Conservation (phyloP, 2,888 invertebrate species). For the Chaitophorus viminalis region DNA sequence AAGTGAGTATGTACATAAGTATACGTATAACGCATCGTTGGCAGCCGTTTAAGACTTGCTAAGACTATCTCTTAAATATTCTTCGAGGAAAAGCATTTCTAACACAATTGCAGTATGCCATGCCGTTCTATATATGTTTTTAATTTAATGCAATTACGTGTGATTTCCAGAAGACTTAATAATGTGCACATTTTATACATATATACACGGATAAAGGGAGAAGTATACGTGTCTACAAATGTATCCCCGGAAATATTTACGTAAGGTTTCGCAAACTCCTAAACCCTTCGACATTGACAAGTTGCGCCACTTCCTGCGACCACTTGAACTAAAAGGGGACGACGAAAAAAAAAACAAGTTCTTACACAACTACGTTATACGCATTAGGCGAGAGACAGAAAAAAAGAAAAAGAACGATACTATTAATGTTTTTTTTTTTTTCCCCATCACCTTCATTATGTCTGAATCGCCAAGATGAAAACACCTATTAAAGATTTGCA, state of each 20-base stretch:
- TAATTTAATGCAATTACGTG: conserved; percentile 30
- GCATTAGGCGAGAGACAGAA: neutral
- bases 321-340: conserved; percentile 42
- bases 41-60: neutral
- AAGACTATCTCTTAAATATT: neutral
- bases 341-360: conserved; percentile 17
- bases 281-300: conserved; percentile 39
- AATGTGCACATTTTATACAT: conserved; percentile 20
- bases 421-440: conserved; percentile 8
- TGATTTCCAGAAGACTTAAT: conserved; percentile 46
- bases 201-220: neutral
- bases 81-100: neutral
- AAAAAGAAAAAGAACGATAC: neutral
- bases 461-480: conserved; percentile 1
- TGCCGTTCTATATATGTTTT: neutral
- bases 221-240: neutral
- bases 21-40: neutral
- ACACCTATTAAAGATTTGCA: conserved; percentile 30
- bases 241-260: conserved; percentile 34
- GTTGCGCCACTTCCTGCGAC: conserved; percentile 50
- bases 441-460: neutral
- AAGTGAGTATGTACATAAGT: too few species aligned
- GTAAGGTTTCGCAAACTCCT: conserved; percentile 48
- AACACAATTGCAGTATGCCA: neutral
- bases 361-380: conserved; percentile 21